phyloP scores from a whole-genome alignment of 2,888 invertebrate genomes.

The Apocheima hispidaria region DNA sequence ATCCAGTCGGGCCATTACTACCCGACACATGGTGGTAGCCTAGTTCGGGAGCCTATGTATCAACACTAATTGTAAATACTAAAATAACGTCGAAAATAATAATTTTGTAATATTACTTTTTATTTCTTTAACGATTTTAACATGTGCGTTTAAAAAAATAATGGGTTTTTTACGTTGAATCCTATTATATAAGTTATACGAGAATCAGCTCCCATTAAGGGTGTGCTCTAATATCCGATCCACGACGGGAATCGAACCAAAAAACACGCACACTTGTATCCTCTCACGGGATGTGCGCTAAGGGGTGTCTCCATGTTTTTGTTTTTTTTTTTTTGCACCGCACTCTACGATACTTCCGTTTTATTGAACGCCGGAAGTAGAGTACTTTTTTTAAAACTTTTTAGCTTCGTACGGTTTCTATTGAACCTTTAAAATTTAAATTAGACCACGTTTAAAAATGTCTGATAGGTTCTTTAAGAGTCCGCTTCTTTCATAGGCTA shows the following conservation, averaged over 20 bases:
- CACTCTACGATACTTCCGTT: constrained; percentile 67
- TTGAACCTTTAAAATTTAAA: neutral
- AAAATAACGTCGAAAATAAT: too few relatives aligned
- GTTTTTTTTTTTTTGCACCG: constrained; percentile 51
- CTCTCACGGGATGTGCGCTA: constrained; percentile 56
- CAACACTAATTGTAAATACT: too few relatives aligned
- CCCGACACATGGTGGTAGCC: too few relatives aligned
- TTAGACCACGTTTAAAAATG: neutral
- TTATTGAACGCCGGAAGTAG: constrained; percentile 67
- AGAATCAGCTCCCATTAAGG: constrained; percentile 8
- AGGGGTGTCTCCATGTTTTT: constrained; percentile 58
- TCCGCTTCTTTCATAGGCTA: too few relatives aligned
- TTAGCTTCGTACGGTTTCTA: constrained; percentile 26
- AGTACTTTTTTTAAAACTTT: constrained; percentile 37
- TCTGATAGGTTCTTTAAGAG: neutral
- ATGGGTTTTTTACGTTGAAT: too few relatives aligned
- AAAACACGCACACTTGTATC: constrained; percentile 68
- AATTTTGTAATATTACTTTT: too few relatives aligned
- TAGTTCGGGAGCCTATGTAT: too few relatives aligned
- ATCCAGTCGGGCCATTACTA: too few relatives aligned
- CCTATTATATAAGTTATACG: too few relatives aligned
- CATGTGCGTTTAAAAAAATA: too few relatives aligned
- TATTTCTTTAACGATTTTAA: too few relatives aligned
- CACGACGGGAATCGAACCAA: constrained; percentile 56
- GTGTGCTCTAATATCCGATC: constrained; percentile 47